Percentiles rank a stretch among this genome's conserved stretches.
phyloP scores from a whole-genome alignment of 2,113 vertebrate genomes.

The Ailurus styani region DNA sequence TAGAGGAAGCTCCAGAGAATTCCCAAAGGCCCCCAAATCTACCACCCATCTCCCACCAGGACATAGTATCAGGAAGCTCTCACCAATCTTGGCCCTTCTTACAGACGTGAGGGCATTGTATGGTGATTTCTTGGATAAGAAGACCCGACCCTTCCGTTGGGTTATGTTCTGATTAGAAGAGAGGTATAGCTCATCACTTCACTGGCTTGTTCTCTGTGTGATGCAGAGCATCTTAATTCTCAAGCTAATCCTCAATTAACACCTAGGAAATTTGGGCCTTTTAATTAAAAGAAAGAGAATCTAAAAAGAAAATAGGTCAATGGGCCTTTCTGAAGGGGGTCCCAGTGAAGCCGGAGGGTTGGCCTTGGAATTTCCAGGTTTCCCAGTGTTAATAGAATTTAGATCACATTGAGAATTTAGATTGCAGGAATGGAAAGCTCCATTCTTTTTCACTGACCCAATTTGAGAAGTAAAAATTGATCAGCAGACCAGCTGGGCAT shows the following conservation, averaged over 20 bases:
- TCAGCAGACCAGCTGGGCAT: slow-evolving; percentile 60
- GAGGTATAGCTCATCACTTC: not conserved
- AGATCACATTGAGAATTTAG: not conserved
- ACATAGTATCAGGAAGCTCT: not conserved
- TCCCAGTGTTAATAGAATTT: not conserved
- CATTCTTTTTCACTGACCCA: slow-evolving; percentile 59
- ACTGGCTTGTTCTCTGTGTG: not conserved
- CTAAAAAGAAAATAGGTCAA: slow-evolving; percentile 26
- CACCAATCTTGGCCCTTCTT: not conserved
- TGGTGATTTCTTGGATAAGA: not conserved
- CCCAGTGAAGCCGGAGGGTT: not conserved
- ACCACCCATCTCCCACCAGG: not conserved
- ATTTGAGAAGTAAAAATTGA: slow-evolving; percentile 67
- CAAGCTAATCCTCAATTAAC: not conserved
- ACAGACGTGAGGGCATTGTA: rapidly evolving
- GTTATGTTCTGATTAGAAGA: not conserved
- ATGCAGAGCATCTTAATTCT: not conserved
- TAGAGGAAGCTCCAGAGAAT: not conserved
- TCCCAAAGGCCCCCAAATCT: not conserved
- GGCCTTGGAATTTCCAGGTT: not conserved
- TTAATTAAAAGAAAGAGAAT: slow-evolving; percentile 33
- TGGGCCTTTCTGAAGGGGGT: slow-evolving; percentile 11
- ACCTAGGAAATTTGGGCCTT: not conserved
- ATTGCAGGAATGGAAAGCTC: not conserved
- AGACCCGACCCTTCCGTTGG: not conserved